These are phyloP conservation scores for Vipera ursinii DNA, from an alignment of 2,797 vertebrate genomes.

Conservation along the genomic window DNA sequence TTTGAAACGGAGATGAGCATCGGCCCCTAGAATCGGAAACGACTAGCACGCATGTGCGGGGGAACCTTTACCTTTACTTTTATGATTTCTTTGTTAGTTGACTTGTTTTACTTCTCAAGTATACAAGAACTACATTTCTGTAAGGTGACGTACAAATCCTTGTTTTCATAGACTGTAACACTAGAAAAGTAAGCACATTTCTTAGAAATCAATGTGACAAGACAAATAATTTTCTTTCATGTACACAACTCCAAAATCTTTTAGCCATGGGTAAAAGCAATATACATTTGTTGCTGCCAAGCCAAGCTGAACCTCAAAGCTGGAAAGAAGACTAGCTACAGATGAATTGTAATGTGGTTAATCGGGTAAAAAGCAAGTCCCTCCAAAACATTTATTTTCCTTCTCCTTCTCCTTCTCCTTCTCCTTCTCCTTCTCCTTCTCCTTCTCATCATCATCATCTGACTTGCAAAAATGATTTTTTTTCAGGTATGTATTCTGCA, in stretches of 20 bases:
- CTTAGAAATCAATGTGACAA: constrained; percentile 1
- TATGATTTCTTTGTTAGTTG: background rate
- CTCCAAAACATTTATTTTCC: background rate
- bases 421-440: too few species aligned
- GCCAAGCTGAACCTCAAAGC: background rate
- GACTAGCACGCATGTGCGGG: too few species aligned
- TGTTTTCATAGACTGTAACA: background rate
- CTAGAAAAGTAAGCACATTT: background rate
- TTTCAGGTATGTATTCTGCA: background rate
- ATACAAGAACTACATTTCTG: background rate
- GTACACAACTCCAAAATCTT: background rate
- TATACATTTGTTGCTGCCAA: background rate
- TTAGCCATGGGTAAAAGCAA: background rate
- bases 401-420: background rate
- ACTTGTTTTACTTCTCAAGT: background rate
- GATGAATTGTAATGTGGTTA: background rate
- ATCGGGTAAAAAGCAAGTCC: background rate
- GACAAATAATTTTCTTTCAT: background rate
- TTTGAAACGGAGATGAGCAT: too few species aligned
- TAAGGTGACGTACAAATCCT: background rate
- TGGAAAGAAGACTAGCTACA: background rate
- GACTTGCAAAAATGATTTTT: background rate
- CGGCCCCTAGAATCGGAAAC: too few species aligned
- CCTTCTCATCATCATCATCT: background rate
- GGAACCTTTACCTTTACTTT: too few species aligned